Evolutionary conservation across 35 echinoderm and acorn worm genomes (phyloP).

Genomic region (Lytechinus variegatus): DNA sequence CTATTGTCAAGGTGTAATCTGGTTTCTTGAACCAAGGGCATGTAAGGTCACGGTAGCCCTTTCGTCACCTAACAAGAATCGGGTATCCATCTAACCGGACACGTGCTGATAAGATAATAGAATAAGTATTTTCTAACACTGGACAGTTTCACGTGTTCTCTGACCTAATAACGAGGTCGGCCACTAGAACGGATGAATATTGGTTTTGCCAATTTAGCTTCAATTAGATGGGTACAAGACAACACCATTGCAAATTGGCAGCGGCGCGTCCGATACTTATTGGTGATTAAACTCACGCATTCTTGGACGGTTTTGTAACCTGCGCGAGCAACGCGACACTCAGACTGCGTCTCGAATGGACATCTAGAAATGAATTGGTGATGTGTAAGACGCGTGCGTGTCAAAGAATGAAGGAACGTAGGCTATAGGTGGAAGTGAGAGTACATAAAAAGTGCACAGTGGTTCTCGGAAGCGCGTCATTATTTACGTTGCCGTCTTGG

Average conservation of each 20-base stretch:
- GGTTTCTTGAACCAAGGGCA: background rate
- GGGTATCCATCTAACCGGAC: background rate
- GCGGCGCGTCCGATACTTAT: background rate
- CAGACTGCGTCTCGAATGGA: background rate
- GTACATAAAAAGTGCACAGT: background rate
- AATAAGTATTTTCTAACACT: background rate
- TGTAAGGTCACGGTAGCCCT: background rate
- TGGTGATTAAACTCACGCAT: background rate
- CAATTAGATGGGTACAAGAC: background rate
- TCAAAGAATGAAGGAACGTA: background rate
- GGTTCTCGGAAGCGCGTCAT: background rate
- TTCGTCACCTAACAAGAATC: slow-evolving; percentile 12
- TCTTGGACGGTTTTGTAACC: background rate
- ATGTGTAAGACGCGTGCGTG: background rate
- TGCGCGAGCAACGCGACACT: background rate
- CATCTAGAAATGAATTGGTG: background rate
- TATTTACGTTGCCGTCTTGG: slow-evolving; percentile 19
- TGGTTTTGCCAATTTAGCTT: slow-evolving; percentile 19
- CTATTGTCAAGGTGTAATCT: background rate
- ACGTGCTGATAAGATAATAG: slow-evolving; percentile 12
- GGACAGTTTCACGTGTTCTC: background rate
- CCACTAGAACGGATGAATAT: background rate
- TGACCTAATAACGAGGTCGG: slow-evolving; percentile 9
- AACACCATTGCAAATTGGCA: background rate
- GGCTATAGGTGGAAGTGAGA: background rate